Evolutionary conservation across 2,797 vertebrate genomes (phyloP).

Genomic region (Myotis myotis): DNA sequence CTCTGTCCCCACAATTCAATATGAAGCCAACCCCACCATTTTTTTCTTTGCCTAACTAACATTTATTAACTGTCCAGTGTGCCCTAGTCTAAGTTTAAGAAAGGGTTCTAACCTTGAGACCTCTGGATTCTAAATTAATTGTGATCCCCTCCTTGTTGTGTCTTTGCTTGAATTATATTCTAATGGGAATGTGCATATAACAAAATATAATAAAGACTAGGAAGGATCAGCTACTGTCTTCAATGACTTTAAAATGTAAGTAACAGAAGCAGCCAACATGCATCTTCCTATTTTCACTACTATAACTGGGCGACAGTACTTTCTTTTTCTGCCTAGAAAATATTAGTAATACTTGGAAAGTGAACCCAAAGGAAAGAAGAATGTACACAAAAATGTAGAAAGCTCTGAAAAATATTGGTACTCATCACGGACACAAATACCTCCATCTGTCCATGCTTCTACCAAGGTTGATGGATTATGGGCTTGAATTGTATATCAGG

Average conservation of each 20-base stretch:
- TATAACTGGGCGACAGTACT: background rate
- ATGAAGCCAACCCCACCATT: constrained; percentile 31
- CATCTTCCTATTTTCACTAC: background rate
- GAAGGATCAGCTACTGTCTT: constrained; percentile 2
- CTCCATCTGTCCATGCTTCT: background rate
- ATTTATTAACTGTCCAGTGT: background rate
- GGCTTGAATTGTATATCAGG: background rate
- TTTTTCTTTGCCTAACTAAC: constrained; percentile 8
- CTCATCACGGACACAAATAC: background rate
- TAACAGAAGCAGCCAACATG: background rate
- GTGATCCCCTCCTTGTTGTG: background rate
- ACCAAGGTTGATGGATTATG: background rate
- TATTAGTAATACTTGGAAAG: constrained; percentile 20
- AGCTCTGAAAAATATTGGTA: constrained; percentile 9
- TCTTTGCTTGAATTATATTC: constrained; percentile 37
- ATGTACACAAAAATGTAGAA: background rate
- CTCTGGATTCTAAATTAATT: background rate
- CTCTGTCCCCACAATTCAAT: constrained; percentile 57
- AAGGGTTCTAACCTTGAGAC: background rate
- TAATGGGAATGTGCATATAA: background rate
- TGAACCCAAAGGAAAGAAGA: constrained; percentile 18
- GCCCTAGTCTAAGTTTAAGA: background rate
- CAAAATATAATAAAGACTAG: constrained; percentile 11
- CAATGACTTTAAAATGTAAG: constrained; percentile 5
- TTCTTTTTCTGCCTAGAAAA: constrained; percentile 24